Evolutionary conservation across 2,113 vertebrate species (phyloP), one percentile per base, ranked within the genome.

Genomic region (Cyanoderma ruficeps): DNA sequence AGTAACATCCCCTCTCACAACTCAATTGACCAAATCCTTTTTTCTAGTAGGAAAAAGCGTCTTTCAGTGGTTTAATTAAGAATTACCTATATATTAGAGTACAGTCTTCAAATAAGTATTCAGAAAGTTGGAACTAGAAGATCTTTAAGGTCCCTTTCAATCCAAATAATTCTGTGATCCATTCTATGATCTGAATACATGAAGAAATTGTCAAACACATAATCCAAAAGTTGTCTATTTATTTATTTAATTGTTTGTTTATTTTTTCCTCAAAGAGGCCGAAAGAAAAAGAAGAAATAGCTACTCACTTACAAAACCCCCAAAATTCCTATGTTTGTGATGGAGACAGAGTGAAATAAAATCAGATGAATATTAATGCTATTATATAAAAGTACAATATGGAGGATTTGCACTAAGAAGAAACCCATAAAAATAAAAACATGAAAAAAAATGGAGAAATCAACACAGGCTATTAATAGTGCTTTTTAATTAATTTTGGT

Each of bases 251-350:
- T 42, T 42, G 42, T 42, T 42, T 42, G 15, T 42, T 42, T 42
- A 42, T 16, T 69, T 83, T 63, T 5, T 28, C 20, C 13, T 17
- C 11, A 21, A 39, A 39, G 6, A 22, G 10, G 9, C 3, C 7
- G 35, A 44, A 82, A 39, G 3, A 70, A 3, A 86, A 68, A 50
- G 20, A 59, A 1, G 2, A 68, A 90, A 59, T 46, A 42, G 6
- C 2, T 20, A 31, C 49, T 60, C 30, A 46, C 0, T 1, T 19
- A 39, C 9, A 53, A 46, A 25, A 27, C 2, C 3, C 10, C 10
- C 10, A 53, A 39, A 30, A 18, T 11, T 15, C 9, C 15, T 47
- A 4, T 21, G 3, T 55, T 82, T 85, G 7, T 89, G n/a, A 42
- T 11, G 13, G 37, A n/a, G 7, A 35, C 33, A 76, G 16, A 69